phyloP scores from a whole-genome alignment of 2,888 invertebrate genomes.

The Drosophila anomelani region DNA sequence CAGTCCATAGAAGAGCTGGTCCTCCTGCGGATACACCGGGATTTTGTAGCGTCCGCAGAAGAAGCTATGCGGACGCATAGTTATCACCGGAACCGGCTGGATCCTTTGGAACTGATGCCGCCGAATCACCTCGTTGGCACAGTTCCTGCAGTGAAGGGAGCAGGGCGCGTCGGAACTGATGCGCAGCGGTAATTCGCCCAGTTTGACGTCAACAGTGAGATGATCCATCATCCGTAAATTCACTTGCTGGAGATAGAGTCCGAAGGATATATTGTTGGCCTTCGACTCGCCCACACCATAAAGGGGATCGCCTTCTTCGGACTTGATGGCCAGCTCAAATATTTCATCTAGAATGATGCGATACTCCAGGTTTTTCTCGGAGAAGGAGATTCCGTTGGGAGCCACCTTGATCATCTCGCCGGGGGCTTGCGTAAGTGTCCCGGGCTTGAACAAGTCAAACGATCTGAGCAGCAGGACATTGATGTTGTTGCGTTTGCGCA shows the following conservation, averaged over 20 bases:
- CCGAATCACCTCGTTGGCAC: constrained; percentile 31
- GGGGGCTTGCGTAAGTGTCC: neutral
- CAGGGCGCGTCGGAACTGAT: constrained; percentile 5
- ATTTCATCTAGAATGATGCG: constrained; percentile 22
- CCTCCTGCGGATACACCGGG: neutral
- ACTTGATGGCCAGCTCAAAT: constrained; percentile 21
- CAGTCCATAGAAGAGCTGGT: constrained; percentile 39
- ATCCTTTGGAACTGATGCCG: constrained; percentile 22
- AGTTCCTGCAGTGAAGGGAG: constrained; percentile 46
- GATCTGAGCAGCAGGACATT: constrained; percentile 51
- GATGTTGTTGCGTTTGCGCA: constrained; percentile 33
- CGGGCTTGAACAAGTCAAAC: constrained; percentile 6
- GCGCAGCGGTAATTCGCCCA: constrained; percentile 12
- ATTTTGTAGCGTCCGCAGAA: constrained; percentile 6
- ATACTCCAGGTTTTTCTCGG: constrained; percentile 31
- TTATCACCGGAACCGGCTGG: constrained; percentile 28
- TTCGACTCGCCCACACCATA: neutral
- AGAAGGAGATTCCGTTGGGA: constrained; percentile 39
- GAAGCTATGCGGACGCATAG: constrained; percentile 28
- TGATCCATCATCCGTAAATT: constrained; percentile 19
- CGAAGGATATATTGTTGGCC: constrained; percentile 11
- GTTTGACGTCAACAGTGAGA: constrained; percentile 6
- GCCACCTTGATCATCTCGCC: constrained; percentile 20
- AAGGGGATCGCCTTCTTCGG: neutral
- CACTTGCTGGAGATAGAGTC: constrained; percentile 14